These are phyloP conservation scores for Epicauta chinensis DNA, from an alignment of 1,140 invertebrate species.

Conservation along the genomic window DNA sequence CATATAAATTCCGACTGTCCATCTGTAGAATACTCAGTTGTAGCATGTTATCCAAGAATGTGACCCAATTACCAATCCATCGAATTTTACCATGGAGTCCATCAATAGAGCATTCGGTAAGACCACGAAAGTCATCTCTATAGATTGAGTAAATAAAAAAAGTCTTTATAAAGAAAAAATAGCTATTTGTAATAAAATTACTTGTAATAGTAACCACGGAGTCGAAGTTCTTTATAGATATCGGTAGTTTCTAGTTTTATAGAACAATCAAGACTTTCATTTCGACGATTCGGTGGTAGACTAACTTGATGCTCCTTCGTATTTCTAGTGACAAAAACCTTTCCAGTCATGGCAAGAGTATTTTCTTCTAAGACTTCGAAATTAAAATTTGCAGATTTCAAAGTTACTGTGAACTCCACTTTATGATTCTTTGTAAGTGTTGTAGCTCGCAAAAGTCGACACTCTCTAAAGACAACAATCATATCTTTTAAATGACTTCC, in stretches of 20 bases:
- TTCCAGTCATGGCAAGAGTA: too few relatives aligned
- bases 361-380: too few relatives aligned
- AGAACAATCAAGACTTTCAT: conserved; percentile 55
- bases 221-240: conserved; percentile 83
- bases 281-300: conserved; percentile 78
- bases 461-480: conserved; percentile 82
- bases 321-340: conserved; percentile 43
- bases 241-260: conserved; percentile 53
- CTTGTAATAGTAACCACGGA: conserved; percentile 87
- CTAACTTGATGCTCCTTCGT: conserved; percentile 81
- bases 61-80: too few relatives aligned
- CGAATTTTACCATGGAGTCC: too few relatives aligned
- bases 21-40: too few relatives aligned
- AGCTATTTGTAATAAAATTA: conserved; percentile 23
- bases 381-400: too few relatives aligned
- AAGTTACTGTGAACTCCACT: conserved; percentile 72
- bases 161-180: neutral
- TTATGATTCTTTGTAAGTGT: conserved; percentile 49
- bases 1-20: too few relatives aligned
- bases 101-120: too few relatives aligned
- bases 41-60: too few relatives aligned
- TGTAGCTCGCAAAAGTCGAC: conserved; percentile 76
- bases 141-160: conserved; percentile 13
- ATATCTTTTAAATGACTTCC: too few relatives aligned
- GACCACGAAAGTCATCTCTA: conserved; percentile 22